Evolutionary conservation across 35 echinoderm and acorn worm species (phyloP).

Genomic region (Patiria miniata): DNA sequence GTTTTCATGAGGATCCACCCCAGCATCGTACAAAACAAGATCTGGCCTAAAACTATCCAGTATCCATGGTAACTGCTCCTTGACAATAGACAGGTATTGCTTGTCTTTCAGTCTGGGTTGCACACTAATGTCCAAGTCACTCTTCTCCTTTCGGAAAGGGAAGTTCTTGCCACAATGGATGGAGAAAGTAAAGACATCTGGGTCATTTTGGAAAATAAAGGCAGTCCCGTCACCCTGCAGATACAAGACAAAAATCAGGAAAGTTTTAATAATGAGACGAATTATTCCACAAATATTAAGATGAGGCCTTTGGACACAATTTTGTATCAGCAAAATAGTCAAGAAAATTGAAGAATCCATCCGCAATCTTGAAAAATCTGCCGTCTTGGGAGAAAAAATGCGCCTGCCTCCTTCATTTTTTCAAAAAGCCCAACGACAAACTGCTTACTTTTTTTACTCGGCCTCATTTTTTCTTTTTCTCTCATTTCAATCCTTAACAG

Average conservation of each 20-base stretch:
- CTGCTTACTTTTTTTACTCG: too few relatives aligned
- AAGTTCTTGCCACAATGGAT: conserved; percentile 85
- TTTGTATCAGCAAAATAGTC: too few relatives aligned
- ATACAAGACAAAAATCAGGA: neutral
- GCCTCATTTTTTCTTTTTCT: too few relatives aligned
- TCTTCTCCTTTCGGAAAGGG: conserved; percentile 63
- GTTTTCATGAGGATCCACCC: conserved; percentile 77
- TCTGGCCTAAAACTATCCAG: conserved; percentile 59
- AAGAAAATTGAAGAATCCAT: too few relatives aligned
- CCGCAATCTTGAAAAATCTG: too few relatives aligned
- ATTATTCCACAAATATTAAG: too few relatives aligned
- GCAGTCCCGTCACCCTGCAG: conserved; percentile 79
- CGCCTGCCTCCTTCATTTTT: too few relatives aligned
- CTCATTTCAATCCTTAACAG: too few relatives aligned
- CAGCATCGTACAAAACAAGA: conserved; percentile 77
- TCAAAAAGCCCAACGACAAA: too few relatives aligned
- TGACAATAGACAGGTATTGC: conserved; percentile 61
- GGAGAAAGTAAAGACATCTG: conserved; percentile 71
- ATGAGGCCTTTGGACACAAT: too few relatives aligned
- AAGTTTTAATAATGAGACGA: neutral
- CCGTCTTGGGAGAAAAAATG: too few relatives aligned
- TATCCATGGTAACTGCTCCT: conserved; percentile 64
- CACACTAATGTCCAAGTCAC: conserved; percentile 74
- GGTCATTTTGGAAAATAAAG: conserved; percentile 69
- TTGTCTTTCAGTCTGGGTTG: conserved; percentile 46